These are phyloP conservation scores for Micrastur ruficollis DNA, from an alignment of 2,797 vertebrate species.

Conservation along the genomic window DNA sequence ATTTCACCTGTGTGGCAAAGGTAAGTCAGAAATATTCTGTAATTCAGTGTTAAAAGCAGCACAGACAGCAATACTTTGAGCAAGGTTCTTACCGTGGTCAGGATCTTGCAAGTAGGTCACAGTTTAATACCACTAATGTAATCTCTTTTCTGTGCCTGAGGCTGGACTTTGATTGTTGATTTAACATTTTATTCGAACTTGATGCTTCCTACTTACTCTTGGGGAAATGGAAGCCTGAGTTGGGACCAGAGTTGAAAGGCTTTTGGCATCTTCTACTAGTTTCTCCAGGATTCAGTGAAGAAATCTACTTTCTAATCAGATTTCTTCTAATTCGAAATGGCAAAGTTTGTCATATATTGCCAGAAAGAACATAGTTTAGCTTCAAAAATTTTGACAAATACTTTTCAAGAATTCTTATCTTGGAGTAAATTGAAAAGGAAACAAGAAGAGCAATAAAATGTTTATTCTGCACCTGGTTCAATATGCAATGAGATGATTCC, in stretches of 20 bases:
- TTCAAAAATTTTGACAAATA: neutral
- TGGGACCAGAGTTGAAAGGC: neutral
- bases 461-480: neutral
- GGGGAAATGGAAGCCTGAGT: neutral
- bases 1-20: neutral
- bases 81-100: neutral
- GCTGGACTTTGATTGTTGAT: neutral
- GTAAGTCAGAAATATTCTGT: neutral
- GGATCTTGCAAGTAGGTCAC: conserved; percentile 11
- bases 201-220: neutral
- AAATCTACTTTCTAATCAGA: neutral
- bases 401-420: neutral
- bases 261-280: neutral
- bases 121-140: neutral
- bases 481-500: neutral
- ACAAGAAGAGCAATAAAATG: neutral
- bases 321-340: neutral
- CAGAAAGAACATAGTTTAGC: neutral
- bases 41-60: neutral
- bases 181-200: neutral
- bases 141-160: neutral
- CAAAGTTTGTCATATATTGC: neutral
- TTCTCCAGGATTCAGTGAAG: neutral
- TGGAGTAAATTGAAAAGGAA: neutral
- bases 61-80: neutral